Conservation (phyloP, 2,888 invertebrate species). For the Dendrolimus houi region DNA sequence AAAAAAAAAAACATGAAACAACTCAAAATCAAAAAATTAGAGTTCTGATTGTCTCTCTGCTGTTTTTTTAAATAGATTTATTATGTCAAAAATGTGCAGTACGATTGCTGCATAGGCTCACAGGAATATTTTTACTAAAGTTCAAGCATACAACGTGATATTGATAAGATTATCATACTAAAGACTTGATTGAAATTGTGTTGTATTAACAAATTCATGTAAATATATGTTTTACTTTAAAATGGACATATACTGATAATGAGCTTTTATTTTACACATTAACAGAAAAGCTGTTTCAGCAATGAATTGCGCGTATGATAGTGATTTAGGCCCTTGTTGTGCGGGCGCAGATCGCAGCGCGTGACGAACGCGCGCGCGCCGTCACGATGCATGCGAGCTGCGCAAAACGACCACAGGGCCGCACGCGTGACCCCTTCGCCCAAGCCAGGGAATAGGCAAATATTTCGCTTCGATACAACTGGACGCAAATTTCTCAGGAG, state of each 20-base stretch:
- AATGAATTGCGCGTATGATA: slow-evolving; percentile 35
- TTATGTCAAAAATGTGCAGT: no score
- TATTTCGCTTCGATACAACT: background rate
- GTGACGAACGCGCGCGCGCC: slow-evolving; percentile 69
- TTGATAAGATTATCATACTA: no score
- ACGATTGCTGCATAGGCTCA: no score
- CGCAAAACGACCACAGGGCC: slow-evolving; percentile 49
- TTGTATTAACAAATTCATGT: no score
- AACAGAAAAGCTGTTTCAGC: background rate
- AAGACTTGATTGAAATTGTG: no score
- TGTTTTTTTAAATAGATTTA: no score
- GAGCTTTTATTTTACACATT: background rate
- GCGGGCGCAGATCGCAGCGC: slow-evolving; percentile 49
- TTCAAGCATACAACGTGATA: no score
- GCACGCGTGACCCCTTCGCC: slow-evolving; percentile 57
- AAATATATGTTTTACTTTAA: background rate
- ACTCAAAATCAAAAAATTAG: no score
- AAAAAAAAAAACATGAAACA: no score
- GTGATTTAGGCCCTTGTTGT: slow-evolving; percentile 18
- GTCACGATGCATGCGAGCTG: slow-evolving; percentile 66
- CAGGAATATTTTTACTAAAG: no score
- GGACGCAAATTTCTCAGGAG: background rate
- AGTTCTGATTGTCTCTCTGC: no score
- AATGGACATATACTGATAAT: background rate
- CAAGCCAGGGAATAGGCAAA: background rate